Base-by-base conservation (phyloP, 2,797 vertebrate genomes). In the Pagetopsis macropterus region DNA sequence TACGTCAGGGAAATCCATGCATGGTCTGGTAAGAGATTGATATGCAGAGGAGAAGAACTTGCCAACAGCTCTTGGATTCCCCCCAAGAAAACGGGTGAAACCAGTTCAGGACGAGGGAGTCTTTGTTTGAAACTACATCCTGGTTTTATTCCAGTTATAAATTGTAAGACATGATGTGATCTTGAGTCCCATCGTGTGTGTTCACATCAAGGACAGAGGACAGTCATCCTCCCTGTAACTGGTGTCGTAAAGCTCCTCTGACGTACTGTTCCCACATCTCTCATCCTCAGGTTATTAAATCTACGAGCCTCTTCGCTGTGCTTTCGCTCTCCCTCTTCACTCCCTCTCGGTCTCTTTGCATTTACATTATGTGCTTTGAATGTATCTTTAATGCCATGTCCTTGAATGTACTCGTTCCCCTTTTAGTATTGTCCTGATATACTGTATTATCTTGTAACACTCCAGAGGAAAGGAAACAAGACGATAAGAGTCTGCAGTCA, bases 1-100 rank as follows among this genome's bases (percentile, higher is more conserved):
- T 3, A 31, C 46, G 60, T 49, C 45, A 23, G 2, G 16, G 17
- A 73, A 56, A 66, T 75, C 8, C 11, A 0, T 61, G 58, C 67
- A 54, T 45, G 43, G 41, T 56, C 56, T 63, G 46, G 55, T 65
- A 57, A 63, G 40, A 73, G 72, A 86, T 50, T 74, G 46, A 75
- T 84, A 66, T 61, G 62, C 63, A 57, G 48, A 44, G 70, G n/a
- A 73, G 51, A 21, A 15, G 45, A 61, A 61, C 37, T 55, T 31
- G 0, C 41, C 51, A 62, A 17, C 37, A n/a, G 65, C 31, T 51
- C 7, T 37, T 37, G 33, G 37, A 41, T 6, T 17, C n/a, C 51
- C 23, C 6, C n/a, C 41, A 66, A 31, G 33, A 37, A 37, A 37
- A 8, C 8, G 33, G 33, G 33, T 37, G 33, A 1, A 71, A 54